Conservation (phyloP, 2,888 invertebrate species). For the Callyntrura guangdongensis region DNA sequence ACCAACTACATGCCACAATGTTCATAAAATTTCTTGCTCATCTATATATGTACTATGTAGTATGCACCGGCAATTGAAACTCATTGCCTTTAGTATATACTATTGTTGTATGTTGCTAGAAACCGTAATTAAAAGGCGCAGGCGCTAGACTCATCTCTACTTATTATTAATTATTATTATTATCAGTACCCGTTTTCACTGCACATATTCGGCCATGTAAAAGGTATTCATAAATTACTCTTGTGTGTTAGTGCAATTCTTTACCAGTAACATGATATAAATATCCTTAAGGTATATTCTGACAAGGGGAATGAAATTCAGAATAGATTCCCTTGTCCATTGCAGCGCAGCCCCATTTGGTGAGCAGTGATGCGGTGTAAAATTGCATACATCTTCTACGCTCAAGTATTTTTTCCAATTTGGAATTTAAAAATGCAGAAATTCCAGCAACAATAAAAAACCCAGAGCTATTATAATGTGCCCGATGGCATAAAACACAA, state of each 20-base stretch:
- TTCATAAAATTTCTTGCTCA: slow-evolving; percentile 23
- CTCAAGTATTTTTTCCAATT: not conserved
- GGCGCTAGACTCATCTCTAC: not conserved
- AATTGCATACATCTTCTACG: not conserved
- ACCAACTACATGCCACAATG: slow-evolving; percentile 38
- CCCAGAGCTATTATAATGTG: slow-evolving; percentile 12
- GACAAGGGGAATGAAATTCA: not conserved
- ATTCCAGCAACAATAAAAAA: slow-evolving; percentile 24
- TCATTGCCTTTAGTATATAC: too few relatives aligned
- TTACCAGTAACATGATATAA: slow-evolving; percentile 10
- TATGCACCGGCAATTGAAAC: too few relatives aligned
- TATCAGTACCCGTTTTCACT: too few relatives aligned
- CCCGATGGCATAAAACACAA: slow-evolving; percentile 14
- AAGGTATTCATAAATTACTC: not conserved
- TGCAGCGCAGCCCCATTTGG: not conserved
- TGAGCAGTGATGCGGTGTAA: not conserved
- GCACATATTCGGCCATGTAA: too few relatives aligned
- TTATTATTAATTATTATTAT: too few relatives aligned
- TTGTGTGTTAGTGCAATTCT: too few relatives aligned
- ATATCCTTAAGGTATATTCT: not conserved
- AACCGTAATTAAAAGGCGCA: slow-evolving; percentile 37
- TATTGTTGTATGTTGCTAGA: too few relatives aligned
- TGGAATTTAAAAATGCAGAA: slow-evolving; percentile 19
- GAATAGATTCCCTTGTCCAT: not conserved
- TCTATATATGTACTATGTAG: not conserved